Base-by-base conservation (phyloP, 2,797 vertebrate genomes). In the Schizopygopsis pylzovi region DNA sequence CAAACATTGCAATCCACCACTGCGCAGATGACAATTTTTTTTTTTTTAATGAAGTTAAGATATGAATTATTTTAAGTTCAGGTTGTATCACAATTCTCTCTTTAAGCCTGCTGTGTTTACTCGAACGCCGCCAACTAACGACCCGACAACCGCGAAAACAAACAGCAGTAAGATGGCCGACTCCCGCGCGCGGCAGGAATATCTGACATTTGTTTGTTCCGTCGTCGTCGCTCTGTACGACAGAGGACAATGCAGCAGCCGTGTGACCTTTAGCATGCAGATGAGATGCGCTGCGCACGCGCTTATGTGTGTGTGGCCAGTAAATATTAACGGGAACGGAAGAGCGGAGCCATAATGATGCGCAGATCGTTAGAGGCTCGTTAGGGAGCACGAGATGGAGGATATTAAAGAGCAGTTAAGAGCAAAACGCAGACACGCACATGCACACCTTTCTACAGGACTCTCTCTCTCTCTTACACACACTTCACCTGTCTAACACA, bases 351-450 rank as follows among this genome's bases (percentile, higher is more conserved):
- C 72, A 87, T 91, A 89, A 90, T 89, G 87, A 85, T 78, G 84
- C 22, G 79, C 47, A 76, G 81, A 89, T 92, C 89, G 89, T 92
- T 91, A 90, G 87, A 85, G 70, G 84, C 90, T 91, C 85, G 81
- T 92, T 91, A 90, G 82, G 71, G 84, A 79, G 81, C 82, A 83
- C 63, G 85, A 80, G 68, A 86, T 78, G 81, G 81, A 45, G 65
- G 86, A 83, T 89, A 90, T 90, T 90, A 87, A 90, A 89, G 86
- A 84, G 89, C 87, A 81, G 87, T 91, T 89, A 89, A 89, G 85
- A 82, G 83, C 73, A 82, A 81, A 82, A 82, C 41, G 47, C 79
- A 82, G 72, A 56, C 54, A 78, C 63, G 75, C 85, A 71, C 86
- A 85, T 43, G 25, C 39, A 67, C 47, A 77, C 82, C 81, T 72